A percentile compares a stretch with the other conserved stretches of the same genome.
phyloP scores from a whole-genome alignment of 1,140 invertebrate genomes.

The Panagrolaimus sp. region DNA sequence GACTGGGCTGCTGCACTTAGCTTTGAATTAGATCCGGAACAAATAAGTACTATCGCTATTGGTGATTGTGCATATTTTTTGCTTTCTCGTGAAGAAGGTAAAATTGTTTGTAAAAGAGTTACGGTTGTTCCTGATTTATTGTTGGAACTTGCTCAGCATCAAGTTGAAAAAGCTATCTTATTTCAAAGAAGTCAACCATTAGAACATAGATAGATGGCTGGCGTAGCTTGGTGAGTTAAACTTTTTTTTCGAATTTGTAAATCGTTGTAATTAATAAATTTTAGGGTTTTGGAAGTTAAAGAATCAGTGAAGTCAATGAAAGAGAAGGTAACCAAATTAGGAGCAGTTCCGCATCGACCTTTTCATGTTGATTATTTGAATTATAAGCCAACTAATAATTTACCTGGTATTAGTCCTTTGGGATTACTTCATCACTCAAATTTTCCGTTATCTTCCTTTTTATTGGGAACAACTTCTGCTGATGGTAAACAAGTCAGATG shows the following conservation, averaged over 20 bases:
- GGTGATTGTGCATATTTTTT: too few relatives aligned
- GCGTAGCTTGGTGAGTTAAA: not conserved
- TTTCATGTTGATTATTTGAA: conserved; percentile 1
- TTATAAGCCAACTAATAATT: not conserved
- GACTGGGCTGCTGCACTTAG: too few relatives aligned
- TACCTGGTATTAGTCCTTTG: conserved; percentile 4
- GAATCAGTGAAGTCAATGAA: not conserved
- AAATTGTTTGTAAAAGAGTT: too few relatives aligned
- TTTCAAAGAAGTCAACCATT: too few relatives aligned
- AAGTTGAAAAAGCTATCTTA: too few relatives aligned
- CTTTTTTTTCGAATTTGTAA: not conserved
- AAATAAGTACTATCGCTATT: too few relatives aligned
- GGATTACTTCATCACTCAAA: conserved; percentile 4
- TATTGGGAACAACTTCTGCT: not conserved
- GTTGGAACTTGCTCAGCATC: too few relatives aligned
- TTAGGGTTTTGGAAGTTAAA: conserved; percentile 11
- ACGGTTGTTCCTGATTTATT: too few relatives aligned
- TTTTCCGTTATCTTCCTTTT: conserved; percentile 9
- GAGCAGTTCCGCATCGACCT: not conserved
- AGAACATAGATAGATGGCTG: not conserved
- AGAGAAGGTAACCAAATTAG: not conserved
- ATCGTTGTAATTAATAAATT: not conserved
- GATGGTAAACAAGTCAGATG: not conserved
- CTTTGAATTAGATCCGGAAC: too few relatives aligned
- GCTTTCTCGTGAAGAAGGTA: too few relatives aligned